A percentile compares a stretch with the other conserved stretches of the same genome.
These are phyloP conservation scores for Equus quagga DNA, from an alignment of 2,113 vertebrate species.

Conservation along the genomic window DNA sequence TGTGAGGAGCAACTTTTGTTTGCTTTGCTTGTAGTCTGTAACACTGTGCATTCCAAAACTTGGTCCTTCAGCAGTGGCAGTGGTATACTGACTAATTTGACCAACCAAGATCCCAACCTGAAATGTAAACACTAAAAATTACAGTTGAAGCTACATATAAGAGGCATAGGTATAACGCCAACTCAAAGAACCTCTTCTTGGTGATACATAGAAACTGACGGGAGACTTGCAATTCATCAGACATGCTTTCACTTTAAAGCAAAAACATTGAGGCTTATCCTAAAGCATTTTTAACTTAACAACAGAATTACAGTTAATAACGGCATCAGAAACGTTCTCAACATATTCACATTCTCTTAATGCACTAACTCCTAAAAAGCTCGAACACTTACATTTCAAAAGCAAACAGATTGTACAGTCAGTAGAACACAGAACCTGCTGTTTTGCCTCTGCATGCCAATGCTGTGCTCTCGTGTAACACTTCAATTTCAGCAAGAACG, in stretches of 20 bases:
- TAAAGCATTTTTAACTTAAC: slow-evolving; percentile 72
- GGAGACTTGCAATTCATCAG: slow-evolving; percentile 74
- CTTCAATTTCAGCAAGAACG: background rate
- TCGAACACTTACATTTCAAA: slow-evolving; percentile 76
- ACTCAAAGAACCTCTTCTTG: slow-evolving; percentile 68
- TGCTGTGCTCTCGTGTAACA: accelerated
- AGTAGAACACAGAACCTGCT: slow-evolving; percentile 68
- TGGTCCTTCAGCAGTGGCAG: slow-evolving; percentile 84
- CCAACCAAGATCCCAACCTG: slow-evolving; percentile 71
- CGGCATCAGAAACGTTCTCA: slow-evolving; percentile 72
- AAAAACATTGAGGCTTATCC: slow-evolving; percentile 68
- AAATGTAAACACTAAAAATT: slow-evolving; percentile 64
- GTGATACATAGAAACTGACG: slow-evolving; percentile 71
- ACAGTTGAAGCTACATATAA: slow-evolving; percentile 63
- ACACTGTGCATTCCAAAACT: slow-evolving; percentile 68
- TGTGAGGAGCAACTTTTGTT: slow-evolving; percentile 68
- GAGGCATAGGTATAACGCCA: slow-evolving; percentile 61
- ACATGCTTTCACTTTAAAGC: slow-evolving; percentile 78
- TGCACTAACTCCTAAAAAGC: slow-evolving; percentile 81
- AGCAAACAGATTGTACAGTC: slow-evolving; percentile 68
- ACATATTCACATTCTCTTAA: slow-evolving; percentile 73
- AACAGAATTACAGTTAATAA: slow-evolving; percentile 75
- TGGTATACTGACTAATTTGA: slow-evolving; percentile 66
- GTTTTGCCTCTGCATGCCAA: background rate
- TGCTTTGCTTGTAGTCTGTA: slow-evolving; percentile 61